Evolutionary conservation across 2,797 vertebrate genomes (phyloP), one percentile per base, ranked within the genome.

Genomic region (Holocentrus rufus): DNA sequence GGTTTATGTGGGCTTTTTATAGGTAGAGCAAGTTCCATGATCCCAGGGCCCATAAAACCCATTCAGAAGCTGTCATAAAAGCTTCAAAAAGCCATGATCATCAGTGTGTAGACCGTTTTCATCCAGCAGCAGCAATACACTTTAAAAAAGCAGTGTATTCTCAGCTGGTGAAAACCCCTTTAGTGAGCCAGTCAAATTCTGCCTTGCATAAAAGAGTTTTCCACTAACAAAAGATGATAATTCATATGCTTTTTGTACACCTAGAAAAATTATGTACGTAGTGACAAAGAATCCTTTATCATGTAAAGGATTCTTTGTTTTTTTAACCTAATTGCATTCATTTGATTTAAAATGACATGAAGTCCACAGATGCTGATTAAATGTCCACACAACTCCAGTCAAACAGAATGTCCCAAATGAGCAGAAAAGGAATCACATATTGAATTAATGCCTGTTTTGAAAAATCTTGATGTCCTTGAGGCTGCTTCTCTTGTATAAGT

Each of bases 1-100:
- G 77, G 59, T 84, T 82, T 67, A 81, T 66, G 62, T 44, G 70
- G 62, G 78, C 15, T 46, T 14, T n/a, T 67, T 71, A 27, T 2
- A 52, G 36, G 57, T 3, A 0, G 68, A 76, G 58, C 58, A 46
- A 72, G 23, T 81, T 72, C 81, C 59, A 69, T 69, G 79, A 57
- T 20, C 20, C 11, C 17, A 69, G 46, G 67, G 59, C 42, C 36
- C 63, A 69, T 81, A 65, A 85, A 81, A 55, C 15, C 49, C 27
- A 31, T 53, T 77, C 18, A 69, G 65, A 54, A 49, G 17, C 10
- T 13, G 10, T 71, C 25, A 57, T 74, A 76, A 85, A 72, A 62
- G n/a, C 15, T 36, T 59, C 65, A 81, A 65, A 76, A 56, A 72
- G 69, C 76, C 22, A 1, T n/a, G 44, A 74, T 58, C 10, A 23